Base-by-base conservation (phyloP, 30 jellyfish, hydroid and myxozoan species). In the Nemopilema nomurai region DNA sequence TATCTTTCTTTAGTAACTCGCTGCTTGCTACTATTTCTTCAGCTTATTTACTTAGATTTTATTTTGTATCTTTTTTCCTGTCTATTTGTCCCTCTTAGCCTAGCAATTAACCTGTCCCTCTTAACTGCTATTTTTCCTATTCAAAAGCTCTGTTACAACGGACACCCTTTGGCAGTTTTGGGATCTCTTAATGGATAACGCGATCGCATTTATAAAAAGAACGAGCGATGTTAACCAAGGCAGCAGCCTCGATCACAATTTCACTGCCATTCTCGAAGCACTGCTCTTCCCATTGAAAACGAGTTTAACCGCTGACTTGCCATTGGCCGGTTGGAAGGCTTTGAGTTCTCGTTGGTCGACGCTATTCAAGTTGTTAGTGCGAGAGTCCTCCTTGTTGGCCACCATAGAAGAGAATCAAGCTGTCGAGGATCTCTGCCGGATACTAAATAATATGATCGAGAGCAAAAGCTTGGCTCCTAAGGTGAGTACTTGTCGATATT, bases 191-290 rank as follows among this genome's bases (percentile, higher is more conserved):
- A 69, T 85, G 0, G 80, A 30, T n/a, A 73, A 23, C 28, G 77
- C 87, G 4, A 50, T 26, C 23, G 32, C 28, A 16, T 92, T 81
- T 83, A 66, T 92, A 78, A 69, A 63, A 30, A 84, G 74, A 32
- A 83, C 89, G 16, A 78, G 83, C 52, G 97, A 92, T 27, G 96
- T 92, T 28, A 92, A 92, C 76, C 97, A 92, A 78, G 98, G 97
- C 24, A 67, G 51, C 76, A 26, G 82, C 23, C 69, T 92, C 28
- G 74, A 83, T 0, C 90, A 67, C 65, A 87, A 88, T 50, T 92
- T 87, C 71, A 33, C 90, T 1, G 89, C 94, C 71, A 31, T 87
- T n/a, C 57, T 92, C 30, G 87, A 87, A 8, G 65, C 90, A 51
- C 75, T 92, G 23, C 31, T 70, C 22, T 87, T 77, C 83, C 97